Evolutionary conservation across 2,797 vertebrate genomes (phyloP), one percentile per base, ranked within the genome.

Genomic region (Adrianichthys oophorus): DNA sequence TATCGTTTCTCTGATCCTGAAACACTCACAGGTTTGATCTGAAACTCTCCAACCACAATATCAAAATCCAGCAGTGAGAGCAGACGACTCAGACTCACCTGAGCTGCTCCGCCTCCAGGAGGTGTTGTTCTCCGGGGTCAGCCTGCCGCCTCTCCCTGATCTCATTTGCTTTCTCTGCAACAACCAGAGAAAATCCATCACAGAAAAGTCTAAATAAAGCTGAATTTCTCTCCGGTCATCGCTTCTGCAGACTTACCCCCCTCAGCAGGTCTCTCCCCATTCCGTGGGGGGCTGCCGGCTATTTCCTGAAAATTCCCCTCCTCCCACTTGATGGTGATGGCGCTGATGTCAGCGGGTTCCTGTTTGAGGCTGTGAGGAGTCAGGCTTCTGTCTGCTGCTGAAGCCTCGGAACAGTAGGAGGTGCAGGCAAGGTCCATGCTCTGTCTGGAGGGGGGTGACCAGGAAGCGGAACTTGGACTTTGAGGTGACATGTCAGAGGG

Each of bases 271-370:
- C 40, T 59, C 14, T 65, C 51, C 14, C 13, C 19, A 18, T 78
- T 54, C 52, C 10, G 71, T 62, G 15, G 14, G 0, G 40, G 66
- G 16, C 19, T n/a, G 23, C 21, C 40, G 0, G 43, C 15, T 14
- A 37, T 57, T 42, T 77, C 71, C 63, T 48, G 68, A 41, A 56
- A 53, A 13, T 68, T 73, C 19, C 15, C 16, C 67, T 84, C 68
- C 52, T 89, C 89, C 84, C 73, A 83, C 58, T 91, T 83, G 57
- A 91, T 79, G 7, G 81, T 50, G 16, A 87, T 64, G 0, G 79
- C 17, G 42, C 80, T 78, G 0, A 84, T 55, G 4, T 87, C 72
- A 19, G 71, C 79, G 0, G 87, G 85, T 62, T 92, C 90, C 14
- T 91, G 84, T 52, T 92, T 92, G 62, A 76, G 41, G 67, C 62